Conservation (phyloP, 2,797 vertebrate species). For the Takifugu rubripes region DNA sequence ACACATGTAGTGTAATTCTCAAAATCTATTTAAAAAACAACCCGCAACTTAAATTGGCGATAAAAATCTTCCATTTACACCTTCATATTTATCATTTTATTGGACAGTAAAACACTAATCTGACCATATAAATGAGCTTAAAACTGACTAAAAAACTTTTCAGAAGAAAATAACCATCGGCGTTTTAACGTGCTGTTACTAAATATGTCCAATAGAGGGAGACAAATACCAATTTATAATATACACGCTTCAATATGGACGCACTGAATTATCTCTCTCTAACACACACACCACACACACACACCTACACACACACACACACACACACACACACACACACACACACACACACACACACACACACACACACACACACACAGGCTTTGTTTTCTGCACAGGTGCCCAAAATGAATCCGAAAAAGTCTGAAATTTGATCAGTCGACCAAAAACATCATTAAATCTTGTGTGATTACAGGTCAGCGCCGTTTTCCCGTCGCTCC, state of each 20-base stretch:
- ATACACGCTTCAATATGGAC: no score
- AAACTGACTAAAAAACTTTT: no score
- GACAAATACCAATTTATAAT: slow-evolving; percentile 52
- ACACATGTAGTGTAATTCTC: no score
- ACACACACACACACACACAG: neutral
- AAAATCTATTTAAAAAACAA: neutral
- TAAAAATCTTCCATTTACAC: no score
- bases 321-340: neutral
- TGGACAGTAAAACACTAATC: no score
- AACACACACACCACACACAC: neutral
- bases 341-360: neutral
- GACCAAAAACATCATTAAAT: slow-evolving; percentile 78
- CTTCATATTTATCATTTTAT: no score
- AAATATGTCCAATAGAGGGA: slow-evolving; percentile 63
- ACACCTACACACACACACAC: slow-evolving; percentile 1
- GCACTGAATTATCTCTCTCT: no score
- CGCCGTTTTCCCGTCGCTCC: slow-evolving; percentile 61
- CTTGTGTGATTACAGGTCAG: slow-evolving; percentile 86
- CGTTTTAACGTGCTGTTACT: slow-evolving; percentile 21
- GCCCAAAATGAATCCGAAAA: slow-evolving; percentile 69
- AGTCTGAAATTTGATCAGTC: slow-evolving; percentile 73
- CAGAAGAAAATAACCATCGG: neutral
- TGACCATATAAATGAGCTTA: no score
- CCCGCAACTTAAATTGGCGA: neutral
- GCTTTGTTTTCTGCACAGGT: slow-evolving; percentile 76